These are phyloP conservation scores for Drosophila nigritarsus DNA, from an alignment of 2,888 invertebrate genomes.

Conservation along the genomic window DNA sequence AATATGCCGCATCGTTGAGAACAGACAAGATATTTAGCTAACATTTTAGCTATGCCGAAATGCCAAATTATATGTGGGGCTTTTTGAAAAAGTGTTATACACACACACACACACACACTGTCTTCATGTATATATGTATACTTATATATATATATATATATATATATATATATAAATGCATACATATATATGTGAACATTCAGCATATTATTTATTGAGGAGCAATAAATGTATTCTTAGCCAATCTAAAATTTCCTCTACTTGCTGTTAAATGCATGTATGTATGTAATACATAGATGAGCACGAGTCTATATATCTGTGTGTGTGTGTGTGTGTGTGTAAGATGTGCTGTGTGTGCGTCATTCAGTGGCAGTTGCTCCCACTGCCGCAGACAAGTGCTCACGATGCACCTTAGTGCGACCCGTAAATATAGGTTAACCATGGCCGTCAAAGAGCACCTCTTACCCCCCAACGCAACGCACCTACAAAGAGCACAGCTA, in stretches of 20 bases:
- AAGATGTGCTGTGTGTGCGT: slow-evolving; percentile 12
- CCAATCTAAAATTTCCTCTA: slow-evolving; percentile 29
- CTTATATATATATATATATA: too few relatives aligned
- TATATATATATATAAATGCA: too few relatives aligned
- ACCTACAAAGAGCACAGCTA: slow-evolving; percentile 8
- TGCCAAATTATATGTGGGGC: slow-evolving; percentile 8
- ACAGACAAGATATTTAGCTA: slow-evolving; percentile 40
- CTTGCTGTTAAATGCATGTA: background rate
- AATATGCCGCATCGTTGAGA: slow-evolving; percentile 82
- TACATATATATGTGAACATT: background rate
- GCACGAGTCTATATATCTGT: background rate
- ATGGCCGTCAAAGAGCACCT: slow-evolving; percentile 32
- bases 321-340: background rate
- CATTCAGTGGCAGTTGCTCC: slow-evolving; percentile 34
- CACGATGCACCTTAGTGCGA: slow-evolving; percentile 55
- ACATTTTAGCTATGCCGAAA: background rate
- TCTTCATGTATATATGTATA: background rate
- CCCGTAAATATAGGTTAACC: slow-evolving; percentile 60
- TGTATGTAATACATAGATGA: background rate
- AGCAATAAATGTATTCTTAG: slow-evolving; percentile 9
- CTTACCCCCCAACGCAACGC: background rate
- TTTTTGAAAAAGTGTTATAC: background rate
- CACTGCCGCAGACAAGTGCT: slow-evolving; percentile 43
- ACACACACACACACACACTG: background rate
- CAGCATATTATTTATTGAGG: background rate